Evolutionary conservation across 2,797 vertebrate genomes (phyloP), one percentile per base, ranked within the genome.

Genomic region (Melanotaenia trifasciata): DNA sequence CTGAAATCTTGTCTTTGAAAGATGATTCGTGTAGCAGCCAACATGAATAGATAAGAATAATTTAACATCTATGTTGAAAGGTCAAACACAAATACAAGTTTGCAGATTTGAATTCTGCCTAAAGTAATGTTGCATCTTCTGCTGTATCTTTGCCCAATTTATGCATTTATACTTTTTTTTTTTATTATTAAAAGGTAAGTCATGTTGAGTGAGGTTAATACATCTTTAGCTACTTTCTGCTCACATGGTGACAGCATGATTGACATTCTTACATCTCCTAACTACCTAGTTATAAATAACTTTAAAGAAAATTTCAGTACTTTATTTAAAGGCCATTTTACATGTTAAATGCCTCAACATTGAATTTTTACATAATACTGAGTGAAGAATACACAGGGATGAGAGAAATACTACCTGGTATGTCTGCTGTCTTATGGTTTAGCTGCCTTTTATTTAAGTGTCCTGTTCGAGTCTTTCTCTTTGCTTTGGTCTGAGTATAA

Each of bases 41-140:
- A 67, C 80, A 81, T 76, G 67, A 79, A 70, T 40, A 2, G 71
- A 83, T 82, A 81, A 84, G 67, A 79, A 72, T 79, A 50, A 83
- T 74, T 80, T 76, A 84, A 72, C 40, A 66, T 74, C 64, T 12
- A 6, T 50, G 26, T 30, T 72, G 70, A 87, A 88, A 86, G 84
- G 80, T 88, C 81, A 79, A 71, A 75, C 10, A 33, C 40, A 59
- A 73, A 76, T 32, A 58, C 22, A 70, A 43, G 57, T 76, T 69
- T 26, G 45, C 10, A 28, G 53, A 76, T 79, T 72, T 65, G n/a
- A 79, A 67, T 74, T 67, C 56, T 62, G n/a, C 20, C 30, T 35
- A 35, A 77, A 70, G 36, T 62, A 3, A 47, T 35, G 72, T 38
- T 65, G 36, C 18, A 45, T 61, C 38, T 16, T 79, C 69, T 40